Percentiles rank a stretch among this genome's conserved stretches.
These are phyloP conservation scores for Synaphobranchus kaupii DNA, from an alignment of 2,797 vertebrate species.

Conservation along the genomic window DNA sequence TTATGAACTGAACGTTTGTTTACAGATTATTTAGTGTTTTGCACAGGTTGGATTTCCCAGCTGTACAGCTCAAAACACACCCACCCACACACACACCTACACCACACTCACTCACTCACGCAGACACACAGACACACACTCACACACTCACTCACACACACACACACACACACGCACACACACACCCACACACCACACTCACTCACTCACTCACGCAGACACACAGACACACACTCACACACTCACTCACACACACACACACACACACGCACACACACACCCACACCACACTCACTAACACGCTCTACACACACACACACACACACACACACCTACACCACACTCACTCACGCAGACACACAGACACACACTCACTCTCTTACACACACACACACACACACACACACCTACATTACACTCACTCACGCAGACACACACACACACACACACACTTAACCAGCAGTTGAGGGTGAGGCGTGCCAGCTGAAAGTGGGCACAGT, in stretches of 20 bases:
- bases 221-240: too few species aligned
- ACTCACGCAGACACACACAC: not conserved
- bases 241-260: too few species aligned
- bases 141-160: not conserved
- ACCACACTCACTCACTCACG: not conserved
- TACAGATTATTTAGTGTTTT: not conserved
- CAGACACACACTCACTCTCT: not conserved
- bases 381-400: not conserved
- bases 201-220: not conserved
- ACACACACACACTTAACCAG: not conserved
- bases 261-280: too few species aligned
- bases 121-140: not conserved
- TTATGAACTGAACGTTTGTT: not conserved
- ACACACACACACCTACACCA: too few species aligned
- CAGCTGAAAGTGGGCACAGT: not conserved
- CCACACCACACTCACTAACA: too few species aligned
- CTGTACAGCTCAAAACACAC: not conserved
- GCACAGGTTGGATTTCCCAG: not conserved
- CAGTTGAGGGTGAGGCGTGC: not conserved
- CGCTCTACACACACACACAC: too few species aligned
- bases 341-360: too few species aligned
- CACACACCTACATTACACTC: not conserved
- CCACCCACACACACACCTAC: too few species aligned
- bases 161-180: conserved; percentile 8
- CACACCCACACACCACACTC: not conserved